Base-by-base conservation (phyloP, 2,113 vertebrate species). In the Benthochromis sp. region DNA sequence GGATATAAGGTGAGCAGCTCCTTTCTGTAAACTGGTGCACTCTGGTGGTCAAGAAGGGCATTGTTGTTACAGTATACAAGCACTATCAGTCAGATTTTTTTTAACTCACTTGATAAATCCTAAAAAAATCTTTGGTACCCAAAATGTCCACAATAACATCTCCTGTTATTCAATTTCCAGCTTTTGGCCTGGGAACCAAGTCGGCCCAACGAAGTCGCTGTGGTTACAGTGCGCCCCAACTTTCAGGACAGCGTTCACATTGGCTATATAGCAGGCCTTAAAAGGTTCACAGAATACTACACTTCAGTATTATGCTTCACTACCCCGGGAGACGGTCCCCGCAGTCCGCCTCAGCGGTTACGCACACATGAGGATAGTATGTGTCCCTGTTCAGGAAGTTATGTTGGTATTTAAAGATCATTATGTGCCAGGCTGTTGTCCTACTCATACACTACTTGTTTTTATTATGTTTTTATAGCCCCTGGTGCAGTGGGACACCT, bases 321-420 rank as follows among this genome's bases (percentile, higher is more conserved):
- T 59, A 98, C 98, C 3, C 99, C 99, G 0, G 98, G 99, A 27
- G 98, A 99, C 1, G 99, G 99, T 34, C 99, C 99, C 0, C 98
- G 97, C 86, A 99, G 99, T 95, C 89, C 95, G 1, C 95, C 98
- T 0, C 97, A 97, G 93, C 96, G 97, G 55, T 88, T 98, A 88
- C 98, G 97, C 95, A 99, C 99, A 90, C 98, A 99, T 9, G 98
- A 99, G 96, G 98, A 99, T 1, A 98, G 99, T 99, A 96, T 96
- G 98, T 97, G 47, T 31, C n/a, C 8, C 17, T 17, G 8, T 43
- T 76, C 54, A 12, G 71, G 34, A 43, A 84, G 45, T 38, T n/a
- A 78, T 43, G 11, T 69, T 21, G 11, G 53, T 14, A 12, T 81
- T 71, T 57, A 34, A 14, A 31, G 54, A 86, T 88, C 61, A 83